Percentiles rank a stretch among this genome's conserved stretches.
phyloP scores from a whole-genome alignment of 2,113 vertebrate genomes.

The Scatophagus argus region DNA sequence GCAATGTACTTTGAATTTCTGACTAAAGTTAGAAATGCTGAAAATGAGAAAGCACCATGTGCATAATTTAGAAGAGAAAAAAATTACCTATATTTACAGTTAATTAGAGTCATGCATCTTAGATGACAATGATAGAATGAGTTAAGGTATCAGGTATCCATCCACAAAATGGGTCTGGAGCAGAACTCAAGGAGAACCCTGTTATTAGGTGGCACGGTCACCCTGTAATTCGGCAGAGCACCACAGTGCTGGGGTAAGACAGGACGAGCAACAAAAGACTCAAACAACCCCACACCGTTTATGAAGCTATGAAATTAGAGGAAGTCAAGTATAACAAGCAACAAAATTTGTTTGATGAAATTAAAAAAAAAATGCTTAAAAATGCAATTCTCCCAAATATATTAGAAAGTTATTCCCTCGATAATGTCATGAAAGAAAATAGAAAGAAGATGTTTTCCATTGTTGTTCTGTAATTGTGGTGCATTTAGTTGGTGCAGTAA shows the following conservation, averaged over 20 bases:
- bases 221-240: slow-evolving; percentile 67
- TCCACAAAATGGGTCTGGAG: slow-evolving; percentile 61
- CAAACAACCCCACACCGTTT: slow-evolving; percentile 54
- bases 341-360: not conserved
- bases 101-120: slow-evolving; percentile 73
- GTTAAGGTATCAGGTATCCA: slow-evolving; percentile 74
- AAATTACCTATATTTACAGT: slow-evolving; percentile 77
- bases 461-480: slow-evolving; percentile 41
- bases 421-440: not conserved
- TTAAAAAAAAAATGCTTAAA: not conserved
- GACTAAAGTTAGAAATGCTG: slow-evolving; percentile 72
- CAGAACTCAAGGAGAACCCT: slow-evolving; percentile 55
- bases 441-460: slow-evolving; percentile 20
- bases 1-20: slow-evolving; percentile 50
- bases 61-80: slow-evolving; percentile 76
- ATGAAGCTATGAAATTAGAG: not conserved
- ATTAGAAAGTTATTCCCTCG: not conserved
- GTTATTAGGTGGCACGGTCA: slow-evolving; percentile 67
- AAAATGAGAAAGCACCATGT: slow-evolving; percentile 73
- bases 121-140: slow-evolving; percentile 76
- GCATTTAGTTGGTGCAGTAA: slow-evolving; percentile 37
- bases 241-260: slow-evolving; percentile 40
- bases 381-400: not conserved
- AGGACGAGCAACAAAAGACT: slow-evolving; percentile 49
- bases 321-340: not conserved